These are phyloP conservation scores for Rousettus leschenaultii DNA, from an alignment of 2,113 vertebrate genomes.

Conservation along the genomic window DNA sequence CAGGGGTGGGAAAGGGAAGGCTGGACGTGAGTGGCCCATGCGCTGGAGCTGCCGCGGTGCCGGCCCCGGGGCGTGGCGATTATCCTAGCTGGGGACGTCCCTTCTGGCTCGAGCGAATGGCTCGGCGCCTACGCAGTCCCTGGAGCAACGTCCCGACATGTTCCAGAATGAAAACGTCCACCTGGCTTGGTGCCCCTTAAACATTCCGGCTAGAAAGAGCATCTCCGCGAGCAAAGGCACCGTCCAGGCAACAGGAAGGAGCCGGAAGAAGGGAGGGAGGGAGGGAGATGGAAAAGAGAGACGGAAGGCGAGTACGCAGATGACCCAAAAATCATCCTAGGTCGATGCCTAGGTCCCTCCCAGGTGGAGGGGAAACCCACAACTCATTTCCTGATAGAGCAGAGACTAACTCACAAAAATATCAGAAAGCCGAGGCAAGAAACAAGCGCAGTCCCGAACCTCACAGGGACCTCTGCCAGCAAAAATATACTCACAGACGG, in stretches of 20 bases:
- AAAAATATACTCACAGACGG: not conserved
- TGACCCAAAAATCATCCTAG: not conserved
- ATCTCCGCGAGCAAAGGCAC: not conserved
- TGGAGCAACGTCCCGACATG: not conserved
- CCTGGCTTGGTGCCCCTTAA: not conserved
- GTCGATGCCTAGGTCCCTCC: too few relatives aligned
- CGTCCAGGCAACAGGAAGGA: not conserved
- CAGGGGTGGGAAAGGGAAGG: not conserved
- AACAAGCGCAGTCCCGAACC: not conserved
- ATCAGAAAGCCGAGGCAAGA: not conserved
- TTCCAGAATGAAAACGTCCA: not conserved
- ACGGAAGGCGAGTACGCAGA: not conserved
- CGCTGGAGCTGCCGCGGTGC: rapidly evolving
- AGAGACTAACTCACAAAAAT: not conserved
- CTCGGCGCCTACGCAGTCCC: not conserved
- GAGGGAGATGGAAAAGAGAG: not conserved
- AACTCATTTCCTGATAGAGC: not conserved
- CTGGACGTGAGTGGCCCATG: not conserved
- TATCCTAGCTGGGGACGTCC: not conserved
- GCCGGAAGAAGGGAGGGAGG: not conserved
- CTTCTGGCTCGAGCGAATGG: not conserved
- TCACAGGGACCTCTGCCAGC: not conserved
- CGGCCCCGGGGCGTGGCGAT: not conserved
- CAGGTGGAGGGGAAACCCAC: not conserved
- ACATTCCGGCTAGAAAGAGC: not conserved